phyloP scores from a whole-genome alignment of 2,113 vertebrate species.

The Aphyosemion australe region DNA sequence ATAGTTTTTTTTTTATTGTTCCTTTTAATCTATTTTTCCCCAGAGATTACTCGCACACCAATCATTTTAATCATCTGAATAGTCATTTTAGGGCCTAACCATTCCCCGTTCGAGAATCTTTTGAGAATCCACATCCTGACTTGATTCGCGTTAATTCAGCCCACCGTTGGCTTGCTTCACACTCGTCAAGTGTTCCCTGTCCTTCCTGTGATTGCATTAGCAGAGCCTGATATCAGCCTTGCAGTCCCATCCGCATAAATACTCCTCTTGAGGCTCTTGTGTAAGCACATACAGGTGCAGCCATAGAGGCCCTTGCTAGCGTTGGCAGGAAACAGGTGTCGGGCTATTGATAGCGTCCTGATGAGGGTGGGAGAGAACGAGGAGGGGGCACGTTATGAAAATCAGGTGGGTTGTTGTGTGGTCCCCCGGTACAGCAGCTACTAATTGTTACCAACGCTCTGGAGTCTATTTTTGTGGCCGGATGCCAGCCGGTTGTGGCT shows the following conservation, averaged over 20 bases:
- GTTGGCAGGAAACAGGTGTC: conserved; percentile 78
- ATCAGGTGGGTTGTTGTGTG: conserved; percentile 74
- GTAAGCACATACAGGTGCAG: conserved; percentile 77
- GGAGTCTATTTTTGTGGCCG: conserved; percentile 69
- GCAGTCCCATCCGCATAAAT: conserved; percentile 69
- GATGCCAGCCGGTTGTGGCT: conserved; percentile 66
- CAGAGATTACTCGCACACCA: conserved; percentile 36
- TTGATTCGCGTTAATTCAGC: conserved; percentile 61
- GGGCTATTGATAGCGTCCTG: conserved; percentile 75
- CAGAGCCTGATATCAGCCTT: conserved; percentile 57
- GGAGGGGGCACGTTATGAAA: conserved; percentile 54
- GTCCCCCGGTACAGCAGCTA: conserved; percentile 51
- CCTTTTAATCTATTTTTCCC: conserved; percentile 17
- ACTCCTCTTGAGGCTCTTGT: conserved; percentile 63
- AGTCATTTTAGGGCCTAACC: conserved; percentile 64
- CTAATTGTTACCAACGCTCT: conserved; percentile 72
- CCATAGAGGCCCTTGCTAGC: conserved; percentile 67
- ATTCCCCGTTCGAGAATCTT: conserved; percentile 58
- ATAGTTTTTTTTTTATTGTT: conserved; percentile 21
- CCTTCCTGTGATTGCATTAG: conserved; percentile 77
- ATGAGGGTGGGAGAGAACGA: conserved; percentile 40
- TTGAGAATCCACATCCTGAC: conserved; percentile 70
- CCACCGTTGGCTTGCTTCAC: conserved; percentile 65
- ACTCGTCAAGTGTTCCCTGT: conserved; percentile 67
- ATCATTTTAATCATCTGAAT: conserved; percentile 55